Conservation (phyloP, 2,113 vertebrate genomes). For the Ondatra zibethicus region DNA sequence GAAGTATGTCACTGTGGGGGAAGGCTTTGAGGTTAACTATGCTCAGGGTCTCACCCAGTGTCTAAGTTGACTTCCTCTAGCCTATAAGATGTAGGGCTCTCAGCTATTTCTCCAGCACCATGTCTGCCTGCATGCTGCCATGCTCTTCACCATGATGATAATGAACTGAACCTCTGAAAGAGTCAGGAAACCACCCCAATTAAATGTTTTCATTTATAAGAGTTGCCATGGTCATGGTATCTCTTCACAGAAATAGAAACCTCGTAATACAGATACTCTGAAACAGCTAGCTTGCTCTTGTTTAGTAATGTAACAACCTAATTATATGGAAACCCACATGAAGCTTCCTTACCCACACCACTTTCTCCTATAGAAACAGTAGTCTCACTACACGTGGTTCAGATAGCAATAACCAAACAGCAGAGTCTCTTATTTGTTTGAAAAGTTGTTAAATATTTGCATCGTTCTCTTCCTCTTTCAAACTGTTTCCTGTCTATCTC, state of each 20-base stretch:
- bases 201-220: neutral
- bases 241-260: neutral
- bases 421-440: neutral
- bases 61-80: neutral
- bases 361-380: neutral
- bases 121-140: neutral
- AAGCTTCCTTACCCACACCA: neutral
- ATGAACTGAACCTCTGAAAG: neutral
- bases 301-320: neutral
- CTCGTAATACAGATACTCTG: neutral
- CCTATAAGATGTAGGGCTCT: no score
- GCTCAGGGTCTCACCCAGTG: neutral
- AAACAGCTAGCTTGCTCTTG: neutral
- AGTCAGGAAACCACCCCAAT: neutral
- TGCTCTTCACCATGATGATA: neutral
- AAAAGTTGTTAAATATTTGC: neutral
- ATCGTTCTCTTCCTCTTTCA: neutral
- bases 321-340: no score
- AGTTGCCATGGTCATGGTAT: neutral
- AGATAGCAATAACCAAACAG: neutral
- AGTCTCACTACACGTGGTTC: neutral
- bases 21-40: neutral
- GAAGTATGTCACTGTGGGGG: neutral
- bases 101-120: no score
- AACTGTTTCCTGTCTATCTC: neutral